These are phyloP conservation scores for Acanthosoma haemorrhoidale DNA, from an alignment of 2,888 invertebrate genomes.

Conservation along the genomic window DNA sequence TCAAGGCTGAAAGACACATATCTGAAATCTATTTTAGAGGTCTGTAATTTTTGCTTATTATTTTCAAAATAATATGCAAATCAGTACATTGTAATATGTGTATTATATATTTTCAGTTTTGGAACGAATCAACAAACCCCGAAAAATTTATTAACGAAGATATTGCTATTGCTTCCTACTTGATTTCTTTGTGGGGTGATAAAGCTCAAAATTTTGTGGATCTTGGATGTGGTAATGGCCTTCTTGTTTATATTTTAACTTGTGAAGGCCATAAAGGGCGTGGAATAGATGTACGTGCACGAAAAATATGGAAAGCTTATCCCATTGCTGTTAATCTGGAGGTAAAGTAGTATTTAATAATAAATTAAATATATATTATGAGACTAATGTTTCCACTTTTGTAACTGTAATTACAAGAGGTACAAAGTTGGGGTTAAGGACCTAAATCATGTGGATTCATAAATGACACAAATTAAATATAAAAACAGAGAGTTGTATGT, in stretches of 20 bases:
- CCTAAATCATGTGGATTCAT: no score
- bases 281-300: slow-evolving; percentile 76
- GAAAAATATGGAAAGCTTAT: slow-evolving; percentile 85
- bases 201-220: slow-evolving; percentile 66
- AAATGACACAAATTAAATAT: no score
- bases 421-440: no score
- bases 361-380: no score
- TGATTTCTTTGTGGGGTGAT: slow-evolving; percentile 72
- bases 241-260: slow-evolving; percentile 78
- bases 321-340: slow-evolving; percentile 58
- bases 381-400: no score
- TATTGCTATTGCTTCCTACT: slow-evolving; percentile 84
- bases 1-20: background rate
- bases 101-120: slow-evolving; percentile 54
- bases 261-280: slow-evolving; percentile 76
- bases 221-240: slow-evolving; percentile 95
- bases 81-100: background rate
- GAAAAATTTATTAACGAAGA: slow-evolving; percentile 95
- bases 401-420: no score
- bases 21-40: slow-evolving; percentile 1
- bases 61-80: background rate
- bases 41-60: background rate
- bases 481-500: no score
- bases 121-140: slow-evolving; percentile 92
- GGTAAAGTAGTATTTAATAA: slow-evolving; percentile 41